Base-by-base conservation (phyloP, 2,797 vertebrate genomes). In the Xenopus petersii region DNA sequence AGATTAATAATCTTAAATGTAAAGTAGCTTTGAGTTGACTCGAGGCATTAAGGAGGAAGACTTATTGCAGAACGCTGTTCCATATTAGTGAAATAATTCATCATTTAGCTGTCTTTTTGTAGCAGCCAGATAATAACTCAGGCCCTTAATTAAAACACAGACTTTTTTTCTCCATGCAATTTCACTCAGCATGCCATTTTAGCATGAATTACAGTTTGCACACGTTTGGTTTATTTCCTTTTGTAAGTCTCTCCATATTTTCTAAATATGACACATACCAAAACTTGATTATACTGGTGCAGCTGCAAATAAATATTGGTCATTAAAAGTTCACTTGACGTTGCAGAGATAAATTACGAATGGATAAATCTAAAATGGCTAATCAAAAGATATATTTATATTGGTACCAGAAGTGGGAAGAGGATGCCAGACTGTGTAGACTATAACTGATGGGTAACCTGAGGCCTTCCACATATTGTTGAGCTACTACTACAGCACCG, bases 91-190 rank as follows among this genome's bases (percentile, higher is more conserved):
- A 73, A 77, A 48, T 68, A 67, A 72, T 73, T 77, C 7, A 73
- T 72, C 75, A 77, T 42, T 63, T 72, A 67, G 64, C 64, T 77
- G 70, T 77, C 70, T 67, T 15, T 63, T 55, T 77, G 56, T 47
- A 67, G 49, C 59, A 68, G 64, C 21, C 72, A 73, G 17, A 77
- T 67, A 73, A 72, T 75, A 64, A 64, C 67, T 64, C 75, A 73
- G 51, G 46, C 17, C 17, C 54, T 72, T 73, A 62, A 73, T 72
- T 68, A 68, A 33, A 77, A 72, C 63, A 46, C 51, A 36, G 66
- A 77, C 63, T 71, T 67, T 63, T 72, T 51, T 51, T 51, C 15
- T 67, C 54, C 36, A 46, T 26, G 70, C 59, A 63, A 64, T 72
- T 59, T 67, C 49, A 24, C 42, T 51, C 26, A 21, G 66, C 51